phyloP scores from a whole-genome alignment of 2,888 invertebrate genomes.

The Apamea sordens region DNA sequence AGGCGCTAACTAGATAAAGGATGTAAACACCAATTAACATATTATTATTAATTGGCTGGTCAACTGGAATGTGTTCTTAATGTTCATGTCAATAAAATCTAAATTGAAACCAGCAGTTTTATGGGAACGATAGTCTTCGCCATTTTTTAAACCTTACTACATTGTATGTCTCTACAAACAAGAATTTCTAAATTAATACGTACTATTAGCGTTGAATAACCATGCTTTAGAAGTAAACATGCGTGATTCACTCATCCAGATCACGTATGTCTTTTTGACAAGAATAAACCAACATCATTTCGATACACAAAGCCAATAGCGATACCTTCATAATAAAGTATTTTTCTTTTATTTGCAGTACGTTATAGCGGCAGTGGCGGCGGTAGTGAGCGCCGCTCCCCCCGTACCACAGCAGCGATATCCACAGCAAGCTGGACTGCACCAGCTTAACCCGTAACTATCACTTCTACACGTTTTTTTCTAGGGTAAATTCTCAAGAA shows the following conservation, averaged over 20 bases:
- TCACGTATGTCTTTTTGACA: neutral
- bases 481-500: neutral
- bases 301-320: neutral
- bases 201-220: neutral
- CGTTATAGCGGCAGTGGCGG: constrained; percentile 70
- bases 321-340: neutral
- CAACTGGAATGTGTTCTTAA: too few species aligned
- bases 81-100: too few species aligned
- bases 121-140: too few species aligned
- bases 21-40: too few species aligned
- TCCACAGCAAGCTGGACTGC: constrained; percentile 72
- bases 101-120: too few species aligned
- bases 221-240: neutral
- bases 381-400: constrained; percentile 76
- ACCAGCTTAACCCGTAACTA: constrained; percentile 79
- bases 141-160: too few species aligned
- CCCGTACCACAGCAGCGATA: constrained; percentile 73
- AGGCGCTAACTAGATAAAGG: too few species aligned
- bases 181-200: neutral
- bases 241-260: neutral
- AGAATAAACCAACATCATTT: neutral
- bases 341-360: constrained; percentile 70
- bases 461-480: neutral
- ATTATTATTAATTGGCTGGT: too few species aligned
- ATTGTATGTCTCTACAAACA: neutral